phyloP scores from a whole-genome alignment of 2,888 invertebrate genomes.

The Amorpha juglandis region DNA sequence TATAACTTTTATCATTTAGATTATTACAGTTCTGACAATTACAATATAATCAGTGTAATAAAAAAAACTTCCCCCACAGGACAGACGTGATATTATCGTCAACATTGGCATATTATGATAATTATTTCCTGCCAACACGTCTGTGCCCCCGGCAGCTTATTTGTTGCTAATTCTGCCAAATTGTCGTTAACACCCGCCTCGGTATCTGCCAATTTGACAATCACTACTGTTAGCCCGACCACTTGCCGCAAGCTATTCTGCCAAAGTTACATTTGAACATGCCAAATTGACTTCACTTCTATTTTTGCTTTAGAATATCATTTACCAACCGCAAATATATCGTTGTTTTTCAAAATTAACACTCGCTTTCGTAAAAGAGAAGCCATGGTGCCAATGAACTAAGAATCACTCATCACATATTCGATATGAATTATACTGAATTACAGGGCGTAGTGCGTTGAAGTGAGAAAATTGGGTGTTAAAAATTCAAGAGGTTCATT shows the following conservation, averaged over 20 bases:
- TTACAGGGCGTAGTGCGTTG: constrained; percentile 60
- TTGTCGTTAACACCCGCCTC: constrained; percentile 33
- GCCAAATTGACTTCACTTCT: background rate
- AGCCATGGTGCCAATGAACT: constrained; percentile 38
- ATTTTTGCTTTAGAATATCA: background rate
- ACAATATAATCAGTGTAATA: too few relatives aligned
- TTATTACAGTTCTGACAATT: too few relatives aligned
- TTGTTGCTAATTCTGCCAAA: constrained; percentile 26
- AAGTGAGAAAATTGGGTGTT: constrained; percentile 78
- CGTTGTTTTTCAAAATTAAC: background rate
- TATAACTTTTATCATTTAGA: too few relatives aligned
- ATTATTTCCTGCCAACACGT: background rate
- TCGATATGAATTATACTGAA: constrained; percentile 62
- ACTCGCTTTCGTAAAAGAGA: constrained; percentile 29
- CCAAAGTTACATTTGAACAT: background rate
- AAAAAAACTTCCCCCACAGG: background rate
- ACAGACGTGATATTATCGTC: background rate
- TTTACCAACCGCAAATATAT: background rate
- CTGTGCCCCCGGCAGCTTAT: constrained; percentile 18
- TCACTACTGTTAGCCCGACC: constrained; percentile 33
- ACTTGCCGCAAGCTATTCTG: constrained; percentile 18
- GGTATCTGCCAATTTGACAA: constrained; percentile 41
- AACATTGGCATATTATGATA: background rate
- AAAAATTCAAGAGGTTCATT: constrained; percentile 53
- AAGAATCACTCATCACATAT: constrained; percentile 43